Base-by-base conservation (phyloP, 2,113 vertebrate species). In the Grantiella picta region DNA sequence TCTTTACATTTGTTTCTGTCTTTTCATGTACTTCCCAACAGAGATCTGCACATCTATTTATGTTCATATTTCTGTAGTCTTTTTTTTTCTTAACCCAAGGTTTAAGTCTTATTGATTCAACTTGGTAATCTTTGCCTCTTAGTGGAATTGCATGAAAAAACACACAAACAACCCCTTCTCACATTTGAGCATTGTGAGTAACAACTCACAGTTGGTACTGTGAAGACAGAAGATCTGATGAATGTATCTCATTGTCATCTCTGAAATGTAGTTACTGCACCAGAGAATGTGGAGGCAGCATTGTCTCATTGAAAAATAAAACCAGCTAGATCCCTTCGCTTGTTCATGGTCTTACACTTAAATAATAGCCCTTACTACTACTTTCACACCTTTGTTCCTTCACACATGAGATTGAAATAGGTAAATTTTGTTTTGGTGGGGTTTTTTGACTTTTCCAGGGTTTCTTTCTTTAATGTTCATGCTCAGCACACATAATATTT, bases 221-320 rank as follows among this genome's bases (percentile, higher is more conserved):
- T 49, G 71, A 70, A 77, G 47, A 40, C 35, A 85, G 79, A 92
- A 95, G 45, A 68, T 15, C 12, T 40, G n/a, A 66, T 78, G 49
- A 83, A 81, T 87, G 35, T n/a, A 27, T 66, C 45, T 79, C 53
- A 14, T 89, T 65, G 49, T 89, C 82, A 83, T 80, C 82, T 94
- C 80, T 70, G 40, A 91, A 85, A 91, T 93, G 95, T 76, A 93
- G 86, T 95, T 95, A 81, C 86, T 91, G 21, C 88, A 25, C 23
- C 3, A 5, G 50, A 92, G 64, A 68, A 95, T 93, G 80, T 95
- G 92, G 94, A 97, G 95, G 82, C 95, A 95, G 86, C 50, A 79
- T 96, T 86, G 84, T 91, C 61, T 92, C 65, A 80, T 11, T 89
- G 88, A 78, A 93, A 70, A 92, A 61, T 8, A 61, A 86, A 72